phyloP scores from a whole-genome alignment of 2,797 vertebrate species.

The Catostomus latipinnis region DNA sequence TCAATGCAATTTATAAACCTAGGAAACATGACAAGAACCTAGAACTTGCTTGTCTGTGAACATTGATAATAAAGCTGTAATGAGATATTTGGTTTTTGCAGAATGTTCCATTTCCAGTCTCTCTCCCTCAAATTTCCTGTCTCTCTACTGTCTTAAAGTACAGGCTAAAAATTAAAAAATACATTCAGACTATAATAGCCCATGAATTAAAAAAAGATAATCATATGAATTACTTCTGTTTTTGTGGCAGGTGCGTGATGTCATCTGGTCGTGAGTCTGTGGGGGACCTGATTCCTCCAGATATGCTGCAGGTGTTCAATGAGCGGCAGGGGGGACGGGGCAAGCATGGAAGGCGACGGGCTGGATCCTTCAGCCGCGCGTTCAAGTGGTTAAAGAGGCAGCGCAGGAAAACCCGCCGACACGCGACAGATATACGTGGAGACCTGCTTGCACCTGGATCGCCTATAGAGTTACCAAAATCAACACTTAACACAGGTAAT shows the following conservation, averaged over 20 bases:
- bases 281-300: slow-evolving; percentile 79
- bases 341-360: slow-evolving; percentile 78
- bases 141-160: no score
- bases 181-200: no score
- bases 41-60: no score
- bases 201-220: no score
- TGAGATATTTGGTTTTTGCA: no score
- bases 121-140: no score
- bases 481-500: slow-evolving; percentile 61
- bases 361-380: slow-evolving; percentile 82
- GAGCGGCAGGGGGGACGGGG: slow-evolving; percentile 71
- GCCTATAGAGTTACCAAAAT: slow-evolving; percentile 53
- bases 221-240: background rate
- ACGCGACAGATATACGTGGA: slow-evolving; percentile 46
- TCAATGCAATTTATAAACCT: no score
- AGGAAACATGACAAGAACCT: no score
- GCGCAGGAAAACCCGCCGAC: slow-evolving; percentile 72
- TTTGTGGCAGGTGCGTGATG: slow-evolving; percentile 71
- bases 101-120: no score
- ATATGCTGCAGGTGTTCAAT: slow-evolving; percentile 78
- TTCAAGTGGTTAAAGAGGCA: slow-evolving; percentile 88
- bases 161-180: no score
- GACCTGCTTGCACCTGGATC: slow-evolving; percentile 69
- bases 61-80: no score
- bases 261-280: slow-evolving; percentile 76